Base-by-base conservation (phyloP, 2,888 invertebrate species). In the Gerris lacustris region DNA sequence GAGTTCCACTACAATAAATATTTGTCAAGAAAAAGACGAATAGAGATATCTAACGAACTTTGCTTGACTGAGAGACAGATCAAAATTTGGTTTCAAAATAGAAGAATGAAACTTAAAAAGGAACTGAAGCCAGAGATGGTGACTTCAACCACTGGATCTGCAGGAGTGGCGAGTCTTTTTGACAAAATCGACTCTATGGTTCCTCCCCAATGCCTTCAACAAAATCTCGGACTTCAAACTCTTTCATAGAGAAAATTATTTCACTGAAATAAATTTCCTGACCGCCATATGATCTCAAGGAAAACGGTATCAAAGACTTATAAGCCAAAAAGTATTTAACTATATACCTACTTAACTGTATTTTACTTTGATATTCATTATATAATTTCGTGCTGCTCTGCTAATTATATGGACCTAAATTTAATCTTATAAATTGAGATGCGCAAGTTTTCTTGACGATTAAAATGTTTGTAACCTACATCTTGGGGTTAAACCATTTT, bases 31-130 rank as follows among this genome's bases (percentile, higher is more conserved):
- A 87, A 96, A 83, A 87, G 96, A 83, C 86, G 96, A 80, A 95
- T 96, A 80, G 95, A 95, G 85, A 96, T 96, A 78, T 96, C 96
- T 67, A 96, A 96, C 83, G 92, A 94, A 76, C 89, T 97, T 75
- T 94, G 95, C 82, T 87, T 96, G 79, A 96, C 96, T 80, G 96
- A 96, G 84, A 85, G 96, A 82, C 96, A 96, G 86, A 96, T 96
- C 80, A 95, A 96, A 87, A 96, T 96, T 82, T 96, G 95, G 96
- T 96, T 96, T 86, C 95, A 96, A 83, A 96, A 96, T 94, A 94
- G 77, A 96, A 96, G 96, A 80, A 96, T 96, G 96, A 96, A 96
- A 83, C 94, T 94, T 93, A 96, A 96, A 88, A 96, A 96, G 84
- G 96, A 96, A 83, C 94, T 96, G 83, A 96, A 96, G 86, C 93